Evolutionary conservation across 92 coral and sea anemone genomes (phyloP).

Genomic region (Epizoanthus scotinus): DNA sequence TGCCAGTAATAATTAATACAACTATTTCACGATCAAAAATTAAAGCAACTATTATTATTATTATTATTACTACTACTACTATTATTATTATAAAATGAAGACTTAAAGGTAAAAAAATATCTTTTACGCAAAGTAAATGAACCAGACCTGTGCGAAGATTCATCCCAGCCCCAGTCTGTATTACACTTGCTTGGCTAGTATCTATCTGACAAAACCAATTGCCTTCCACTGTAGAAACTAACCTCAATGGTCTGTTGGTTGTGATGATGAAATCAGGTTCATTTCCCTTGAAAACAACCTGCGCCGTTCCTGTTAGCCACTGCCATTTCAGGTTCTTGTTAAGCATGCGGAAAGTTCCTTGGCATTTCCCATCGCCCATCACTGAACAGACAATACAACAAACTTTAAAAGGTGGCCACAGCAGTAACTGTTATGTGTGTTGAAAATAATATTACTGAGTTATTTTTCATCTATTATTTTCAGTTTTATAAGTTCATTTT

Average conservation of each 20-base stretch:
- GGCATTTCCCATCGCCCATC: slow-evolving; percentile 94
- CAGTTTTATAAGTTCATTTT: too few relatives aligned
- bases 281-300: slow-evolving; percentile 93
- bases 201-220: not conserved
- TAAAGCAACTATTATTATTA: too few relatives aligned
- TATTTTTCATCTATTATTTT: not conserved
- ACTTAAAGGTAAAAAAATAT: too few relatives aligned
- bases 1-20: too few relatives aligned
- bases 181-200: not conserved
- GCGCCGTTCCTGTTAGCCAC: slow-evolving; percentile 96
- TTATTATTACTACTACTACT: too few relatives aligned
- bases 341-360: slow-evolving; percentile 92
- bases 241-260: slow-evolving; percentile 96
- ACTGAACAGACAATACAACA: slow-evolving; percentile 42
- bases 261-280: slow-evolving; percentile 96
- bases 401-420: not conserved
- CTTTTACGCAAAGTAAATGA: too few relatives aligned
- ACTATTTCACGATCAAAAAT: too few relatives aligned
- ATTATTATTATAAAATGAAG: too few relatives aligned
- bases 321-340: slow-evolving; percentile 98
- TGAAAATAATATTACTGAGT: not conserved
- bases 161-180: too few relatives aligned
- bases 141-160: too few relatives aligned
- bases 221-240: not conserved
- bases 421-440: not conserved